phyloP scores from a whole-genome alignment of 2,113 vertebrate genomes.

The Glareola pratincola region DNA sequence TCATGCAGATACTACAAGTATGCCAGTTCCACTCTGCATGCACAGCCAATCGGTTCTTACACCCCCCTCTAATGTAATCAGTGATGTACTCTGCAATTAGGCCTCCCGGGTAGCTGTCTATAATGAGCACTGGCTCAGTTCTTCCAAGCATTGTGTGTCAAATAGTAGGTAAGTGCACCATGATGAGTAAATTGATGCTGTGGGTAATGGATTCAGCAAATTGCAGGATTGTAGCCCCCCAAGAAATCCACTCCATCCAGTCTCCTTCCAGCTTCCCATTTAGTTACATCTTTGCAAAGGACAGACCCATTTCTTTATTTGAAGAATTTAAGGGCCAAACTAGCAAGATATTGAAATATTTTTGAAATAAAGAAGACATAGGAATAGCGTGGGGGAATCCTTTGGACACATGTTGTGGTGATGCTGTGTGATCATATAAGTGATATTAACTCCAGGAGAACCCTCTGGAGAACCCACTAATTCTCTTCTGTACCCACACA shows the following conservation, averaged over 20 bases:
- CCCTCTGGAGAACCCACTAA: background rate
- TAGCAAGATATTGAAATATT: background rate
- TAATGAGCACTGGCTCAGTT: background rate
- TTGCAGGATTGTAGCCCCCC: background rate
- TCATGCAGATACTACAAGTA: background rate
- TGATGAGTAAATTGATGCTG: background rate
- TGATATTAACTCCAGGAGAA: background rate
- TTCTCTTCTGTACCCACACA: background rate
- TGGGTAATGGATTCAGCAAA: background rate
- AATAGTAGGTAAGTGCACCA: background rate
- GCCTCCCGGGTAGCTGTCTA: background rate
- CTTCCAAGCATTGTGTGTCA: background rate
- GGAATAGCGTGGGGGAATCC: background rate
- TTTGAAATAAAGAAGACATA: background rate
- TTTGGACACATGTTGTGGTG: background rate
- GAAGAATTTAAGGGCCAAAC: background rate
- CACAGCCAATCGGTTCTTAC: background rate
- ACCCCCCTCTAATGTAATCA: background rate
- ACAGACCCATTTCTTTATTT: background rate
- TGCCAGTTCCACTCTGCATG: background rate
- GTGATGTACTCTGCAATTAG: background rate
- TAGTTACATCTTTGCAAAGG: background rate
- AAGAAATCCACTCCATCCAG: background rate
- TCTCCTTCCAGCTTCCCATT: background rate
- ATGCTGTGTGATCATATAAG: background rate